A percentile compares a stretch with the other conserved stretches of the same genome.
phyloP scores from a whole-genome alignment of 64 coral and sea anemone species.

The Acropora yongei region DNA sequence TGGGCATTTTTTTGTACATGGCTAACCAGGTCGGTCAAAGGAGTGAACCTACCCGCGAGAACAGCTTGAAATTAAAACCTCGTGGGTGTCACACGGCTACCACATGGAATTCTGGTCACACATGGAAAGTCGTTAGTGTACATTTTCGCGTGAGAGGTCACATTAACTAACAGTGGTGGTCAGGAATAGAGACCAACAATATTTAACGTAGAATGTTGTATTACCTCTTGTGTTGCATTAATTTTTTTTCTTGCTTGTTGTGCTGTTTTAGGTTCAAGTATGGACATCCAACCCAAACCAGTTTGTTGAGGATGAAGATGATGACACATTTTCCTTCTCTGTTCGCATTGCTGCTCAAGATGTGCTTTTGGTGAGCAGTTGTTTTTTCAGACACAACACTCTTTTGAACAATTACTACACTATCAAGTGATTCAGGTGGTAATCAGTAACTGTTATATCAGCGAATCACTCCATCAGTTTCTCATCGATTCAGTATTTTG shows the following conservation, averaged over 20 bases:
- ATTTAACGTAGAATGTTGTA: too few species aligned
- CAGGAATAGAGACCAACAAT: background rate
- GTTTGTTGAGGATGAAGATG: conserved; percentile 99
- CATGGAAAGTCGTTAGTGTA: too few species aligned
- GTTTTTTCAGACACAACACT: background rate
- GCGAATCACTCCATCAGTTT: background rate
- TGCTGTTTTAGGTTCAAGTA: conserved; percentile 61
- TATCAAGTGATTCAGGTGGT: background rate
- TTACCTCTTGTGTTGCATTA: too few species aligned
- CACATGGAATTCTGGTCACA: too few species aligned
- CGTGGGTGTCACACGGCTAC: too few species aligned
- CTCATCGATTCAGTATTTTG: background rate
- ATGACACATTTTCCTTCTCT: conserved; percentile 97
- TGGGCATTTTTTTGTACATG: too few species aligned
- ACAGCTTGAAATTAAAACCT: too few species aligned
- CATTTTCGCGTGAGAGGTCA: too few species aligned
- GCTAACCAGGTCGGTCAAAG: too few species aligned
- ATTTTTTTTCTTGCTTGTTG: too few species aligned
- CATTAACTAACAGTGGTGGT: too few species aligned
- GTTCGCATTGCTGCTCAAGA: conserved; percentile 98
- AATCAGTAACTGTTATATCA: background rate
- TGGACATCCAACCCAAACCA: conserved; percentile 95
- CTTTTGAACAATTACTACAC: background rate
- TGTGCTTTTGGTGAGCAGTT: conserved; percentile 82
- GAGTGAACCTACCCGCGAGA: too few species aligned